Conservation (phyloP, 2,113 vertebrate genomes). For the Gracilinanus agilis region DNA sequence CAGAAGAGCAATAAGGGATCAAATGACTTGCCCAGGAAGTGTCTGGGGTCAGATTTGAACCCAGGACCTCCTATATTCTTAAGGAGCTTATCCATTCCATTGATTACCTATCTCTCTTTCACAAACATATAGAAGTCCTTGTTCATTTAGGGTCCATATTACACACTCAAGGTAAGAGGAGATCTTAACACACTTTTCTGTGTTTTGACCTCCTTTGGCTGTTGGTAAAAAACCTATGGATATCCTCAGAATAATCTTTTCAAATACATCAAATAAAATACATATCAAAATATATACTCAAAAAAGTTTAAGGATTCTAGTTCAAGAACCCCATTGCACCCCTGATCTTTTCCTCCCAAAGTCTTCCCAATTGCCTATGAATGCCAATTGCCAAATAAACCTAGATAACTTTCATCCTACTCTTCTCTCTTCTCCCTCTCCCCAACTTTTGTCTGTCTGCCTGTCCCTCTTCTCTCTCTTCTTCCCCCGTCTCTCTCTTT, state of each 20-base stretch:
- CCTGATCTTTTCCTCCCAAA: not conserved
- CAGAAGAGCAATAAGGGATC: too few relatives aligned
- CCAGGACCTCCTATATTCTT: not conserved
- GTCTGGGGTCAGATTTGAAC: not conserved
- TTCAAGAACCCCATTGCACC: not conserved
- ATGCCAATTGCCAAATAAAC: not conserved
- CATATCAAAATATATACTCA: not conserved
- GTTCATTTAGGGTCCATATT: fast-evolving
- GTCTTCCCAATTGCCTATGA: too few relatives aligned
- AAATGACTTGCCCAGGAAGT: too few relatives aligned
- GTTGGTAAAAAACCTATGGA: not conserved
- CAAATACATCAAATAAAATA: not conserved
- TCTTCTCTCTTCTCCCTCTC: not conserved
- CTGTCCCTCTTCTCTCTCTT: not conserved
- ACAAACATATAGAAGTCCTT: not conserved
- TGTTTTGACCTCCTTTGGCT: not conserved
- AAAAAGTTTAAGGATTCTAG: not conserved
- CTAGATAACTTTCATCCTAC: not conserved
- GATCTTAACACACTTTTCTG: not conserved
- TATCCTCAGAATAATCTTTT: not conserved
- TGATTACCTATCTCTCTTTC: not conserved
- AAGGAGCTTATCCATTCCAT: not conserved
- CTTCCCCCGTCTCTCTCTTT: not conserved
- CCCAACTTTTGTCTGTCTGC: too few relatives aligned
- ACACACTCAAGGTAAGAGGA: too few relatives aligned